These are phyloP conservation scores for Semnopithecus entellus DNA, from an alignment of 2,113 vertebrate species.

Conservation along the genomic window DNA sequence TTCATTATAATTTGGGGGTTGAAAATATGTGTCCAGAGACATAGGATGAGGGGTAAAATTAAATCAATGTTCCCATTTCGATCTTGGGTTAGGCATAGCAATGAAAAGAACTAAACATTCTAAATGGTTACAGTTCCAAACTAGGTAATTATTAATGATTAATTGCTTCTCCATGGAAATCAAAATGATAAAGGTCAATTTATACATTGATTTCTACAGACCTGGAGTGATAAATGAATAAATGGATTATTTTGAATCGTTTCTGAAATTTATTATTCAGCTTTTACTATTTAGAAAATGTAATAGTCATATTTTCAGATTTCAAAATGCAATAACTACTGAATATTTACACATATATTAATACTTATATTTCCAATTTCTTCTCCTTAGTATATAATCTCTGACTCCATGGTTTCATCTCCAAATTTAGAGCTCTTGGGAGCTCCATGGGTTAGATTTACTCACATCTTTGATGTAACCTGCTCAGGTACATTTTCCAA, in stretches of 20 bases:
- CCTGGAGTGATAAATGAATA: not conserved
- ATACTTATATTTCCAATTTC: not conserved
- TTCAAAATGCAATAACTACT: not conserved
- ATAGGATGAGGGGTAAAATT: not conserved
- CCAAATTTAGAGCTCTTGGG: not conserved
- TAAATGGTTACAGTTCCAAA: not conserved
- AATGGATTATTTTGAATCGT: not conserved
- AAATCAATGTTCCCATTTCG: slow-evolving; percentile 34
- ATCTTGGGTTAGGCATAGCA: not conserved
- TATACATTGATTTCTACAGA: not conserved
- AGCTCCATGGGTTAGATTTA: not conserved
- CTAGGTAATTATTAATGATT: not conserved
- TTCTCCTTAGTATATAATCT: not conserved
- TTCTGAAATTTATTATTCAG: not conserved
- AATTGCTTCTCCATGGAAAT: not conserved
- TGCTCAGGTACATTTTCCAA: not conserved
- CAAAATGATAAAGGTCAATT: not conserved
- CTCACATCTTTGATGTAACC: not conserved
- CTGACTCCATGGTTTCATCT: not conserved
- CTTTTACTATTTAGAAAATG: not conserved
- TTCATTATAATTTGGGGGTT: not conserved
- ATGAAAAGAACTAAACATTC: not conserved
- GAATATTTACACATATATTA: not conserved
- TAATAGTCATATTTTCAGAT: not conserved
- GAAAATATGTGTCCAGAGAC: not conserved